Conservation (phyloP, 2,797 vertebrate species). For the Varecia variegata region DNA sequence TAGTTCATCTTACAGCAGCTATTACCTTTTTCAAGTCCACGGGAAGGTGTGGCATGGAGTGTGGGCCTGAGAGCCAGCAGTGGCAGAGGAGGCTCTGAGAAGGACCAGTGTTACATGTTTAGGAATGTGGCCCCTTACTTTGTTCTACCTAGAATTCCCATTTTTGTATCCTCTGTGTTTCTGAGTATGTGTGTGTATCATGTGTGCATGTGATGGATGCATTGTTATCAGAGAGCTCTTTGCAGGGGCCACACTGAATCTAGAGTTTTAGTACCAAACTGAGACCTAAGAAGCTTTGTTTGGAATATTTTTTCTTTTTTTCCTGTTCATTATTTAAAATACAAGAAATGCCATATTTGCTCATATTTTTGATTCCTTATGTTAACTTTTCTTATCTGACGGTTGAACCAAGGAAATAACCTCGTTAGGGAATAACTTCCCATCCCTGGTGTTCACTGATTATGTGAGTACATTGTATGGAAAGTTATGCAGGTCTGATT, state of each 20-base stretch:
- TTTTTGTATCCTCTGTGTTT: neutral
- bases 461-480: neutral
- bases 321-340: neutral
- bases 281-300: neutral
- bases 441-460: neutral
- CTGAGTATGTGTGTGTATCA: accelerated
- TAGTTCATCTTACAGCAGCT: too few species aligned
- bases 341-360: neutral
- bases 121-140: neutral
- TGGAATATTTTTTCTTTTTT: neutral
- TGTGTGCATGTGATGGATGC: neutral
- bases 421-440: neutral
- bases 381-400: neutral
- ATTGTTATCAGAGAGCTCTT: neutral
- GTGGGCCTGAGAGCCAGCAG: too few species aligned
- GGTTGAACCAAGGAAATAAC: neutral
- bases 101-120: accelerated
- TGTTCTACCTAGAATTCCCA: neutral
- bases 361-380: neutral
- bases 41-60: neutral
- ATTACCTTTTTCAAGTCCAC: neutral
- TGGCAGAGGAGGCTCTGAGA: neutral
- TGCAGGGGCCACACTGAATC: neutral
- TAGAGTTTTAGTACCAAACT: neutral
- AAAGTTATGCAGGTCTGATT: neutral